Evolutionary conservation across 2,113 vertebrate species (phyloP), one percentile per base, ranked within the genome.

Genomic region (Poicephalus gulielmi): DNA sequence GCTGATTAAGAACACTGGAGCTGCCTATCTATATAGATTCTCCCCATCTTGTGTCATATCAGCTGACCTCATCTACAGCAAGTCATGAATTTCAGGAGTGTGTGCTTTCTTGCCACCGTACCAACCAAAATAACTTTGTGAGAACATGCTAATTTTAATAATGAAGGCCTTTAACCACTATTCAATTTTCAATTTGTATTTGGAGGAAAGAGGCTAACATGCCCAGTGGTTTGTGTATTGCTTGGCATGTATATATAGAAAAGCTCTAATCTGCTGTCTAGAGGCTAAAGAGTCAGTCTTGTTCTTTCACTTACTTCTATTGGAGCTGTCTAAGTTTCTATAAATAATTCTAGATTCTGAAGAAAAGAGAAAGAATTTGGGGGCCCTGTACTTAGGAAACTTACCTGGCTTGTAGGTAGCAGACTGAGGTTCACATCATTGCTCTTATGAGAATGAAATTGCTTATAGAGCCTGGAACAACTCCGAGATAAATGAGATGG

Each of bases 381-480:
- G 37, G 52, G 16, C 9, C 41, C 10, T 35, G 60, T 37, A 30
- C 17, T 81, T 67, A 64, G 68, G 55, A 88, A 44, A 39, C 31
- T 43, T 68, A 27, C 9, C 43, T 86, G 73, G 47, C 35, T 37
- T 11, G 39, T n/a, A 67, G 59, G 28, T 86, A 86, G 88, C 80
- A 96, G 73, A 59, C 64, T 89, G 85, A 94, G 30, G 69, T 50
- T 92, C 91, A 82, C 73, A 55, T 86, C 73, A 67, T 55, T 88
- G 55, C 62, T 66, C 69, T 88, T 53, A 86, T 44, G 43, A 60
- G 50, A 88, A 59, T 67, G 46, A 74, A 96, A 90, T 88, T 63
- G 50, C 53, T 77, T 33, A 35, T 6, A 46, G 59, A 92, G 39
- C 43, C 68, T 92, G 95, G 83, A 94, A 94, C 3, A 88, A 22